Evolutionary conservation across 2,888 invertebrate genomes (phyloP), one percentile per base, ranked within the genome.

Genomic region (Euspilapteryx auroguttella): DNA sequence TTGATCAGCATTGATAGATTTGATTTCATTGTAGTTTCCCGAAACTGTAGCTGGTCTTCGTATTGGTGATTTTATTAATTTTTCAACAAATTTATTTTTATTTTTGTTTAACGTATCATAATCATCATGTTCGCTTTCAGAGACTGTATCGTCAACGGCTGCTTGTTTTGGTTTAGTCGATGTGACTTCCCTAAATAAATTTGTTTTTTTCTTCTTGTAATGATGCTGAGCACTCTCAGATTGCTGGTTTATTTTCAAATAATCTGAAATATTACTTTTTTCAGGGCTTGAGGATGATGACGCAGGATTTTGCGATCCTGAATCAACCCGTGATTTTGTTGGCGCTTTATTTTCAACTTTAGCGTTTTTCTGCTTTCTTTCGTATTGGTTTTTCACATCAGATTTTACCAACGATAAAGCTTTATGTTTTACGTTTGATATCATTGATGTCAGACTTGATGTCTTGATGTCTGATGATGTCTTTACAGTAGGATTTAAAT

Each of bases 361-460:
- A 6, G 17, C 17, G 8, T 17, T 8, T 6, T 17, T 17, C 5
- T 8, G 17, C 22, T 8, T 10, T 22, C 22, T 10, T 4, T 22
- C n/a, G 5, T 4, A 5, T 4, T n/a, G 7, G 11, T 4, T 4
- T 34, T 39, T 39, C 33, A 39, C 47, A 28, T 41, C 35, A 36
- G 57, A 40, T 47, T 73, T 79, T 2, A 79, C 66, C 9, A 78
- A 52, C 29, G 76, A 78, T 32, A 77, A 46, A 11, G 79, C 73
- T 43, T 73, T 79, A 28, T 58, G 66, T 49, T 78, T 80, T 0
- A 79, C 77, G 34, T 75, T 79, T 2, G 68, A 77, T 37, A 79
- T 53, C 11, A 78, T 57, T 32, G 75, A 73, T 12, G 69, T 61
- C 9, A 79, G 36, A 32, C 55, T 65, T n/a, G 69, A 54, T 9